phyloP scores from a whole-genome alignment of 1,140 invertebrate species.

The Pseudachorutes palmiensis region DNA sequence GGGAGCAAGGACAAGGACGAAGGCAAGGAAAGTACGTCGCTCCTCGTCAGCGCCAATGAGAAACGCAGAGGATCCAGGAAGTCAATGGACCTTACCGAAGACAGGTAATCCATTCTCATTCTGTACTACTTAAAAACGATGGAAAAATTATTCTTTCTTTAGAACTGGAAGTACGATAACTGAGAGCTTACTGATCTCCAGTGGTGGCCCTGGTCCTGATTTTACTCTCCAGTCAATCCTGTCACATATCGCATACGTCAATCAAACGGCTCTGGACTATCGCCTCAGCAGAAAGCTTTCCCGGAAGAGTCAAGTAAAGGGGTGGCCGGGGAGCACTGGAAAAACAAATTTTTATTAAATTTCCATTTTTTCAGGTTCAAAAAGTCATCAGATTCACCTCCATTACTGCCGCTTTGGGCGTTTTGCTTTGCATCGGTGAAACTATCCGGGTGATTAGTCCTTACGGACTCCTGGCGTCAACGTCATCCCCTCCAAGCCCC shows the following conservation, averaged over 20 bases:
- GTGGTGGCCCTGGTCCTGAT: constrained; percentile 29
- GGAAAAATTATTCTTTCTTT: background rate
- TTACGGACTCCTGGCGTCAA: constrained; percentile 42
- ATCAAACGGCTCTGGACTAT: constrained; percentile 45
- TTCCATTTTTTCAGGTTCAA: constrained; percentile 24
- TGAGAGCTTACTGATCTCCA: constrained; percentile 28
- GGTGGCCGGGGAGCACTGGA: background rate
- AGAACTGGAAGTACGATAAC: constrained; percentile 14
- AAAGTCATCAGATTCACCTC: constrained; percentile 38
- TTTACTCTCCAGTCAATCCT: constrained; percentile 50
- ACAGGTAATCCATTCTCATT: background rate
- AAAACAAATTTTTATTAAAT: background rate
- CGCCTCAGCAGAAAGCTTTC: constrained; percentile 39
- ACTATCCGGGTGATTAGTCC: constrained; percentile 48
- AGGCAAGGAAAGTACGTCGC: background rate
- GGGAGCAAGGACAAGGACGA: constrained; percentile 17
- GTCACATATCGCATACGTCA: constrained; percentile 55
- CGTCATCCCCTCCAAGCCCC: constrained; percentile 10
- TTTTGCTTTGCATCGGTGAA: constrained; percentile 48
- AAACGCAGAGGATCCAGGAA: constrained; percentile 22
- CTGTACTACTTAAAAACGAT: too few relatives aligned
- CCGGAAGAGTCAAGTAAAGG: constrained; percentile 33
- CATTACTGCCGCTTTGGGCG: constrained; percentile 46
- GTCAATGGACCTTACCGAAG: constrained; percentile 13
- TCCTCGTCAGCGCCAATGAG: constrained; percentile 3